Evolutionary conservation across 2,113 vertebrate species (phyloP), one percentile per base, ranked within the genome.

Genomic region (Lophura nycthemera): DNA sequence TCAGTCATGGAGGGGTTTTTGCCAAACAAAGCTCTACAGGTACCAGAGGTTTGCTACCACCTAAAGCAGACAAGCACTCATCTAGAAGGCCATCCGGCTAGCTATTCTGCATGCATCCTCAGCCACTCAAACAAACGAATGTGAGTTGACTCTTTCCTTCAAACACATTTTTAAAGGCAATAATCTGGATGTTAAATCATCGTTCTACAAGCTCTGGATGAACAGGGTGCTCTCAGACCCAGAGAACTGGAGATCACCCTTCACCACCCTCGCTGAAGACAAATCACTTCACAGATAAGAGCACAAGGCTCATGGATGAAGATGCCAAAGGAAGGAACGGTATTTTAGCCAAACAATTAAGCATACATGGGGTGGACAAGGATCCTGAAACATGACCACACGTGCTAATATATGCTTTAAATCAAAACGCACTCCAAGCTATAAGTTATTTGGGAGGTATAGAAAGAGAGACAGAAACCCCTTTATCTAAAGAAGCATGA

Each of bases 11-110:
- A 83, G 14, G 50, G 15, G 19, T 22, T 91, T 94, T 43, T 83
- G 48, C 52, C 63, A 71, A 52, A 36, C 16, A 86, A 52, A 90
- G n/a, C 30, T 61, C 42, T 63, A 11, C 32, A 83, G 24, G 30
- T 18, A 76, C 16, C 66, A 52, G 54, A 85, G 21, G 8, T 47
- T 34, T 60, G 78, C 27, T 61, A 65, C 48, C 43, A 63, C 24
- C 13, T 0, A 0, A 50, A 71, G 57, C 48, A 47, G 27, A 54
- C 75, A 65, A 40, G n/a, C 38, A 64, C 18, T 13, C 20, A 45
- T 20, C 32, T 38, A 82, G 61, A 78, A 64, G 34, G n/a, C 52
- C 0, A 0, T 30, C 40, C 34, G 1, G 2, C 2, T 3, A 25
- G 17, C 25, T 30, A 34, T 73, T 69, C 43, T 64, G 79, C 40